These are phyloP conservation scores for Plodia interpunctella DNA, from an alignment of 1,140 invertebrate species.

Conservation along the genomic window DNA sequence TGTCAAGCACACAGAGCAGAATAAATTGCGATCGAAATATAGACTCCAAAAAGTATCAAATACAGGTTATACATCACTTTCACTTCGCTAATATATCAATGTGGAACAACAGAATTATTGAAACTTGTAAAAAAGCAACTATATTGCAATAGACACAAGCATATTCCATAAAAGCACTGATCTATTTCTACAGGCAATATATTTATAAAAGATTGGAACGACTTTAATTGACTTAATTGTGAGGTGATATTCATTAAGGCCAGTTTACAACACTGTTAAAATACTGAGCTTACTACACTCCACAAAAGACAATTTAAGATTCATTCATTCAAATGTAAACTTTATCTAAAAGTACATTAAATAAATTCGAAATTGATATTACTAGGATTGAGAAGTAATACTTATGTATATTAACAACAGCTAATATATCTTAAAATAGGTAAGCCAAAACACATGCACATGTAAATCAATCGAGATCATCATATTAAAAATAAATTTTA, in stretches of 20 bases:
- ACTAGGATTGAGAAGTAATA: constrained; percentile 33
- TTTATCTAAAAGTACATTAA: constrained; percentile 58
- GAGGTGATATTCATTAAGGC: constrained; percentile 20
- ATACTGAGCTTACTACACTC: background rate
- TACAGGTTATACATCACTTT: constrained; percentile 12
- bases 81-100: constrained; percentile 28
- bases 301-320: constrained; percentile 12
- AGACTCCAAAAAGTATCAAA: constrained; percentile 3
- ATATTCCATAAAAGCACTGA: constrained; percentile 40
- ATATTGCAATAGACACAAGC: constrained; percentile 52
- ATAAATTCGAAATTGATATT: constrained; percentile 63
- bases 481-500: constrained; percentile 56
- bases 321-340: constrained; percentile 37
- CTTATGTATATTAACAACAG: constrained; percentile 37
- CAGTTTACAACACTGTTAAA: constrained; percentile 12
- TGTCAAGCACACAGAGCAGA: background rate
- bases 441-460: constrained; percentile 37
- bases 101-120: constrained; percentile 47
- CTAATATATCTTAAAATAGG: constrained; percentile 38
- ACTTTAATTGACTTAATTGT: constrained; percentile 58
- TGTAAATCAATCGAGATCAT: constrained; percentile 51
- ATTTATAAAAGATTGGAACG: constrained; percentile 47
- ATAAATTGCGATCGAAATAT: constrained; percentile 16
- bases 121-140: constrained; percentile 25
- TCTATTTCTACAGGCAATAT: constrained; percentile 27